Evolutionary conservation across 2,797 vertebrate species (phyloP), one percentile per base, ranked within the genome.

Genomic region (Myotis planiceps): DNA sequence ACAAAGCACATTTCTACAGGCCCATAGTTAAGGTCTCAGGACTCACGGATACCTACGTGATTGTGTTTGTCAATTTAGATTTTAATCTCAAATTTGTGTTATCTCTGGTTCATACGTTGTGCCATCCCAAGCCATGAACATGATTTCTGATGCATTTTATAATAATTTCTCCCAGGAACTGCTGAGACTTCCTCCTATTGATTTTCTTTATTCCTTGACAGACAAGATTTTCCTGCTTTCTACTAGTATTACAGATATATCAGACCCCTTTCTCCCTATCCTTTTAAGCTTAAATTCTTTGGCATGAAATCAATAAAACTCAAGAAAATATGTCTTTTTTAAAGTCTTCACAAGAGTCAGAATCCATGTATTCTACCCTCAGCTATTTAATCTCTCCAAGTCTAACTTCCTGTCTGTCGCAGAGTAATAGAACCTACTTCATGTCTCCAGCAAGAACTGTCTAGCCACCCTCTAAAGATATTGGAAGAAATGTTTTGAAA

Each of bases 271-370:
- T 49, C 80, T 66, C 51, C 15, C 32, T 39, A n/a, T 94, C 71
- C 34, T 89, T 81, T 81, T 71, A 87, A 80, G 76, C 42, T 94
- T 87, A 89, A 91, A 37, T 69, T 93, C 49, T 49, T 81, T 96
- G 86, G 75, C 92, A 88, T 68, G 16, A 95, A 96, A 96, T 96
- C 87, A 90, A 95, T 96, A 89, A 81, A 86, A 92, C 39, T 87
- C 87, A 92, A 74, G 47, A 96, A 96, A 95, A 71, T 55, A 75
- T 63, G 75, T 42, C 29, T 83, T 29, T 85, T 91, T 58, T 15
- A 27, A 63, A 88, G 74, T 76, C 32, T 95, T 88, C 82, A 15
- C 45, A 90, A 19, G 42, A 68, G 60, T 72, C 42, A 72, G 37
- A 92, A 55, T 13, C 8, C 15, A 74, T 37, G 39, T 76, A 23